Evolutionary conservation across 2,888 invertebrate genomes (phyloP), one percentile per base, ranked within the genome.

Genomic region (Chouioia cunea): DNA sequence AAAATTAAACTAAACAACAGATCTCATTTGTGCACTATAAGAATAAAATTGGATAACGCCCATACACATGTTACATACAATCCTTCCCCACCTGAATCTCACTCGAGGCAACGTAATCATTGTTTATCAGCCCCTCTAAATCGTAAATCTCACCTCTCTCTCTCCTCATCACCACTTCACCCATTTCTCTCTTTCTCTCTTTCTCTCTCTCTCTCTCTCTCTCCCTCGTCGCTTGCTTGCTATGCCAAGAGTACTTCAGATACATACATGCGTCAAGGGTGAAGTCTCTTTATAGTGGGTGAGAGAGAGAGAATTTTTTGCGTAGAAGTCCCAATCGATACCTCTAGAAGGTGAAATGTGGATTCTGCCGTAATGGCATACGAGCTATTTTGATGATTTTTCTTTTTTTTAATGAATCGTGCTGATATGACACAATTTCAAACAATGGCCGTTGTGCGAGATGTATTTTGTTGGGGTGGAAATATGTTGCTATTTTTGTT

Each of bases 161-260:
- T 47, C 65, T 47, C 70, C 65, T n/a, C 53, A 67, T 70, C 20
- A 27, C 4, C 18, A 18, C 18, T 54, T 60, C 18, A 43, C 43
- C 12, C 15, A 22, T 48, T 56, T 36, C 65, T 36, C 46, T 20
- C 23, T 62, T 10, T n/a, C 14, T 20, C 16, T 1, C 56, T 47
- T 52, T 73, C 69, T 70, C 74, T 76, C 56, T 70, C 52, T 65
- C 63, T 52, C 58, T 62, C 64, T 73, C 68, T 65, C 59, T 64
- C 54, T 63, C 57, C 58, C 72, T 53, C 44, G 15, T 36, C 36
- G 10, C 36, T 36, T 36, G 12, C 36, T 10, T 10, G 36, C 36
- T 46, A 16, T 48, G 54, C 65, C 43, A 69, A 57, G 71, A 65
- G 67, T 36, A 6, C 36, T 36, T 36, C 36, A 36, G 36, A 12